A percentile compares a stretch with the other conserved stretches of the same genome.
phyloP scores from a whole-genome alignment of 2,113 vertebrate genomes.

The Acrocephalus kingi region DNA sequence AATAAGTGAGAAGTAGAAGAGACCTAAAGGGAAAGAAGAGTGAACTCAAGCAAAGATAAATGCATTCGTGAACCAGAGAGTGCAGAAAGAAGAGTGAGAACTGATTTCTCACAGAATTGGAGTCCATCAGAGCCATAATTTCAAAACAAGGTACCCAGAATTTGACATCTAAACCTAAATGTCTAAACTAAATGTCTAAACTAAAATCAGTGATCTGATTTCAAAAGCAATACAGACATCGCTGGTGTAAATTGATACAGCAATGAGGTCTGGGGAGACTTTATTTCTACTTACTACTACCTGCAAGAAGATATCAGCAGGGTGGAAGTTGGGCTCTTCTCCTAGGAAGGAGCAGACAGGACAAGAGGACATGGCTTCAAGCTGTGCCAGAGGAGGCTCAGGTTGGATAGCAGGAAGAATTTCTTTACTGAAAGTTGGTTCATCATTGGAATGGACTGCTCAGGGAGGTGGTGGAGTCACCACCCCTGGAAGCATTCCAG shows the following conservation, averaged over 20 bases:
- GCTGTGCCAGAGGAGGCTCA: not conserved
- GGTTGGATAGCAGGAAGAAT: not conserved
- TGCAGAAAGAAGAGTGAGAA: not conserved
- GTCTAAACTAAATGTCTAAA: too few relatives aligned
- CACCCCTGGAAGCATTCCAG: accelerated
- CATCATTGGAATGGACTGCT: not conserved
- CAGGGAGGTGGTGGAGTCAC: not conserved
- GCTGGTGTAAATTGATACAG: not conserved
- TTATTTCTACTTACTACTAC: not conserved
- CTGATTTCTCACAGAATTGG: not conserved
- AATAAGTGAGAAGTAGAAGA: not conserved
- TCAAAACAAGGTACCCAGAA: not conserved
- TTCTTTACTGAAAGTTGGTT: not conserved
- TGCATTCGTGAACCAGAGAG: not conserved
- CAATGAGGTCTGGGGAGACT: not conserved
- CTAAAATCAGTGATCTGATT: not conserved
- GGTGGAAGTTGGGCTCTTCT: not conserved
- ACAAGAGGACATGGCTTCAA: not conserved
- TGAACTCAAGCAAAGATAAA: not conserved
- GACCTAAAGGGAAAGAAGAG: not conserved
- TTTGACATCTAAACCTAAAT: not conserved
- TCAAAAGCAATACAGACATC: not conserved
- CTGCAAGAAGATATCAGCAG: not conserved
- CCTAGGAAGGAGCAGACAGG: not conserved
- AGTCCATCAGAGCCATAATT: not conserved